A percentile compares a stretch with the other conserved stretches of the same genome.
phyloP scores from a whole-genome alignment of 1,140 invertebrate species.

The Drosophila pectinifera region DNA sequence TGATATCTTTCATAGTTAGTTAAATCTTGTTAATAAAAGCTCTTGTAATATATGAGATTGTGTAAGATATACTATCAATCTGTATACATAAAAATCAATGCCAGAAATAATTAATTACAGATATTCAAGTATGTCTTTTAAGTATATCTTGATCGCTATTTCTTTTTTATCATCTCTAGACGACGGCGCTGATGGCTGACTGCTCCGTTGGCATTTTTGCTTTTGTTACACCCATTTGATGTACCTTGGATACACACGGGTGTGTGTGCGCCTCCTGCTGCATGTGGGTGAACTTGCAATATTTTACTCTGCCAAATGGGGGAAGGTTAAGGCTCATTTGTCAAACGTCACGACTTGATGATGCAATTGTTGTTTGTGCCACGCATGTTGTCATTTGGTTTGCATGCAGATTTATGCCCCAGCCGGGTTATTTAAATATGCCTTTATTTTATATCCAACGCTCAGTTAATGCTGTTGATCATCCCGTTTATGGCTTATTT shows the following conservation, averaged over 20 bases:
- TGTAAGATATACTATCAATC: too few relatives aligned
- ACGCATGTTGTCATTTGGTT: constrained; percentile 67
- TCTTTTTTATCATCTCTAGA: constrained; percentile 15
- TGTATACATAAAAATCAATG: too few relatives aligned
- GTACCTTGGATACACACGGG: constrained; percentile 67
- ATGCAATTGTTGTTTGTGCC: constrained; percentile 75
- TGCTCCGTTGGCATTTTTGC: constrained; percentile 64
- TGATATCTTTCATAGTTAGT: too few relatives aligned
- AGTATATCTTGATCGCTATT: background rate
- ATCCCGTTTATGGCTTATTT: constrained; percentile 75
- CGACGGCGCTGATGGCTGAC: constrained; percentile 24
- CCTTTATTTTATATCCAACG: constrained; percentile 32
- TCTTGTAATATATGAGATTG: too few relatives aligned
- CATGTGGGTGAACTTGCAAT: constrained; percentile 59
- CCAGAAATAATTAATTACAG: too few relatives aligned
- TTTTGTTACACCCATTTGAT: constrained; percentile 78
- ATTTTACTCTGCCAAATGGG: constrained; percentile 71
- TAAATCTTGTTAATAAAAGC: too few relatives aligned
- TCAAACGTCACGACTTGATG: constrained; percentile 82
- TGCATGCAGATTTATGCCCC: constrained; percentile 73
- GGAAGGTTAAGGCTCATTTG: constrained; percentile 68
- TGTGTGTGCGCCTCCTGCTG: constrained; percentile 8
- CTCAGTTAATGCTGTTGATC: constrained; percentile 22
- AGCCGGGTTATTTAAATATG: constrained; percentile 68
- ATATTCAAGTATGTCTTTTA: background rate